Evolutionary conservation across 1,140 invertebrate species (phyloP), one percentile per base, ranked within the genome.

Genomic region (Spodoptera litura): DNA sequence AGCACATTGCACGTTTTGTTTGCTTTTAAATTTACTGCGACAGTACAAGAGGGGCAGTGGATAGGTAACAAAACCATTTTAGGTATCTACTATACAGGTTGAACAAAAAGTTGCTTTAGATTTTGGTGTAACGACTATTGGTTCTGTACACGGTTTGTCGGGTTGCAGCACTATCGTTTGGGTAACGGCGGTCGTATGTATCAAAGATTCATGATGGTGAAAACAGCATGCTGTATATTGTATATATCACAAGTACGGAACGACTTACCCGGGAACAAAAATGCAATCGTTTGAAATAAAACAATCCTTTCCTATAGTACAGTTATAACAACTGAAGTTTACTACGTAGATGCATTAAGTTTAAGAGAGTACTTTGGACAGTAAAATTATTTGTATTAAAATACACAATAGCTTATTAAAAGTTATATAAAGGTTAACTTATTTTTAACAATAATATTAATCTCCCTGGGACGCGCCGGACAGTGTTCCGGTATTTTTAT

Each of bases 1-100:
- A 84, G 87, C 89, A 89, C 85, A 84, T 89, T 88, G 88, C 85
- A 85, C 85, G 84, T 78, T 85, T 83, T 85, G 84, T 87, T 86
- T 83, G 78, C 76, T 78, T 82, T 85, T 85, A 87, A 81, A 83
- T 83, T 81, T 81, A 83, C 58, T 64, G 58, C 58, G 15, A 58
- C 68, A 55, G n/a, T 68, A 59, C 62, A 61, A 55, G n/a, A 56
- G 35, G 15, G 9, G 81, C 76, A 76, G 51, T 78, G 81, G 44
- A 76, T 58, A 56, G 56, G 44, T 27, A 61, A 59, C 44, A 74
- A 74, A 58, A 59, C 52, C 31, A 49, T 6, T 35, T 73, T 25
- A 44, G 53, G 70, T 73, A 56, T n/a, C 15, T 5, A 9, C 59
- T 56, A 56, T 66, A 10, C n/a, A 66, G 52, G 38, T 44, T 8